Base-by-base conservation (phyloP, 1,140 invertebrate genomes). In the Drosophila funebris region DNA sequence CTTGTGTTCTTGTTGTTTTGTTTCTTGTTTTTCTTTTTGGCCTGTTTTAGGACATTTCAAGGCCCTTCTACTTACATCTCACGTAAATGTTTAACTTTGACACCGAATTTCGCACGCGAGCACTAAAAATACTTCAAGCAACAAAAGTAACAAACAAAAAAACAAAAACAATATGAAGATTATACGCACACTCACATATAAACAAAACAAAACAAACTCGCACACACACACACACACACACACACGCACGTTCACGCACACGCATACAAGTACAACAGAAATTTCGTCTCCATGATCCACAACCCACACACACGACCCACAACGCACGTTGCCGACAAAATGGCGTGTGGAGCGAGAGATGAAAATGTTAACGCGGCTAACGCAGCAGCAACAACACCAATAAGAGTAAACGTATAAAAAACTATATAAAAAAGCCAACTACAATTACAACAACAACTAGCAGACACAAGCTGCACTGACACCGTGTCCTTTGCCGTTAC, bases 51-150 rank as follows among this genome's bases (percentile, higher is more conserved):
- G 61, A 58, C 73, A 66, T 85, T 88, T 87, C 83, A 87, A 87
- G 82, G 82, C 64, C 60, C 31, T 44, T 71, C 20, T 60, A 75
- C 82, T 77, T 68, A 77, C 73, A 87, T 77, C 48, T 85, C 71
- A 70, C 67, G 56, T 67, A 41, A 82, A 67, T 78, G 67, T 78
- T 85, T 70, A 64, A 75, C 67, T 78, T 69, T 74, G 70, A 81
- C 74, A 82, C 70, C 52, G 22, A 87, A 67, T 62, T 78, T 66
- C 48, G 70, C 82, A 85, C 82, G 82, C 83, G 80, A 85, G 31
- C 82, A 87, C 78, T 76, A 87, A 76, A 82, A 76, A 82, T 82
- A 87, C 73, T 71, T 66, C 14, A 57, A 71, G 70, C 60, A 50
- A 39, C 39, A 24, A 29, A 1, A 54, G 13, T n/a, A 33, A 39